These are phyloP conservation scores for Sinella curviseta DNA, from an alignment of 1,140 invertebrate species.

Conservation along the genomic window DNA sequence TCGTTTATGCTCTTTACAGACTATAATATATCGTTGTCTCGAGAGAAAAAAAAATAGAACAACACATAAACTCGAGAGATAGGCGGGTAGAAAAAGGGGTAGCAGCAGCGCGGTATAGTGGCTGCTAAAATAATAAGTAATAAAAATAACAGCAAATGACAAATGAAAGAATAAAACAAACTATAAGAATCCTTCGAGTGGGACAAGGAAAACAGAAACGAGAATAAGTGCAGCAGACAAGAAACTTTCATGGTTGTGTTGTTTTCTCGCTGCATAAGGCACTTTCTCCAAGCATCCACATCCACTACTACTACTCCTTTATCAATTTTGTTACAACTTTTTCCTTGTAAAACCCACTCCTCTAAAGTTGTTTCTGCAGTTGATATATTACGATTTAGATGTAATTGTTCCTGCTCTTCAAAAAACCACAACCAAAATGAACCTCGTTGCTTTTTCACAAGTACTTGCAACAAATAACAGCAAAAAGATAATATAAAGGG, in stretches of 20 bases:
- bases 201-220: neutral
- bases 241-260: neutral
- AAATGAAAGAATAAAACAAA: neutral
- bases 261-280: neutral
- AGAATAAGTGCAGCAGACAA: neutral
- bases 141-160: neutral
- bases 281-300: neutral
- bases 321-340: neutral
- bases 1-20: too few relatives aligned
- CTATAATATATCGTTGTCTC: too few relatives aligned
- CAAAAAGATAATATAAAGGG: too few relatives aligned
- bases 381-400: conserved; percentile 8
- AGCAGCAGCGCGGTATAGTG: too few relatives aligned
- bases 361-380: neutral
- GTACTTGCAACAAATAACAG: too few relatives aligned
- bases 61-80: too few relatives aligned
- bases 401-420: neutral
- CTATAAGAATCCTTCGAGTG: neutral
- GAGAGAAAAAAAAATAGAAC: too few relatives aligned
- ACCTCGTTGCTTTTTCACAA: too few relatives aligned
- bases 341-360: neutral
- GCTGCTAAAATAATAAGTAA: neutral
- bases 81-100: neutral
- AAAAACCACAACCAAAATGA: neutral
- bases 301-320: neutral